phyloP scores from a whole-genome alignment of 2,113 vertebrate species.

The Donacobius atricapilla region DNA sequence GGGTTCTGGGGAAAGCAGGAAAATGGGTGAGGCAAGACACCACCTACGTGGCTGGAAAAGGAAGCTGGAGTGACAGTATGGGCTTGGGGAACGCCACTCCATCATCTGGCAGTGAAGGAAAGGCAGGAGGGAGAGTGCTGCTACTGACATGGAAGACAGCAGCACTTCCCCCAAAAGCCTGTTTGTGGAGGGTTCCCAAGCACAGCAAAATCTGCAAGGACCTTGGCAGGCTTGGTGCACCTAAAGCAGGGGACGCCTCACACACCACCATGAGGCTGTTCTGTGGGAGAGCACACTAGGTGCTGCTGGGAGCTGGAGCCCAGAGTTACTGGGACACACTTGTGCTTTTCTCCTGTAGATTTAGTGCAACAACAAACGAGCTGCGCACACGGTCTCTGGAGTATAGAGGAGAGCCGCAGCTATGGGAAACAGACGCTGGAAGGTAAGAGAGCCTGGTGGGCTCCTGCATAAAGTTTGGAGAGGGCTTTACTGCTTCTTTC shows the following conservation, averaged over 20 bases:
- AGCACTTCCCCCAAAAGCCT: neutral
- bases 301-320: neutral
- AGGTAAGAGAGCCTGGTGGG: neutral
- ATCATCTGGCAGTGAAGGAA: neutral
- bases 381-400: neutral
- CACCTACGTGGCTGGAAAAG: neutral
- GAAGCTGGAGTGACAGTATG: neutral
- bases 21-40: neutral
- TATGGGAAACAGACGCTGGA: neutral
- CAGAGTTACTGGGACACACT: rapidly evolving
- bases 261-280: neutral
- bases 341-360: neutral
- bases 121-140: rapidly evolving
- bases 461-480: neutral
- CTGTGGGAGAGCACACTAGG: neutral
- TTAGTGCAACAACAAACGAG: neutral
- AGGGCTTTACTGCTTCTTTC: neutral
- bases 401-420: neutral
- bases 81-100: neutral
- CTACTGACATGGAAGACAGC: neutral
- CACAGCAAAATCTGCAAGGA: neutral
- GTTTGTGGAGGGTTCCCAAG: neutral
- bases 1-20: neutral
- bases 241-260: rapidly evolving
- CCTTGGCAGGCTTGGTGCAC: rapidly evolving